Evolutionary conservation across 1,140 invertebrate species (phyloP).

Genomic region (Drosophila santomea): DNA sequence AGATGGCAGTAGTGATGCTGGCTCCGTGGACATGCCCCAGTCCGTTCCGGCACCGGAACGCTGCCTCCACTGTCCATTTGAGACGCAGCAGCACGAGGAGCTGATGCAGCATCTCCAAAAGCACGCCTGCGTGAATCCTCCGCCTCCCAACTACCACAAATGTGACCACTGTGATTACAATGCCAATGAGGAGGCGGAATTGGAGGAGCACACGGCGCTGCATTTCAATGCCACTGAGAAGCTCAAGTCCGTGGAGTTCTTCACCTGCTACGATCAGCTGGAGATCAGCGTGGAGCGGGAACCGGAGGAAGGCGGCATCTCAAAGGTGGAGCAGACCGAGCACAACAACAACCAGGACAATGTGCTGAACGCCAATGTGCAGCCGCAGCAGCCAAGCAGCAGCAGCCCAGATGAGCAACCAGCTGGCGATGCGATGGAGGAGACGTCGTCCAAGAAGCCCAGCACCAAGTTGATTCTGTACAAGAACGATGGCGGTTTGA

Average conservation of each 20-base stretch:
- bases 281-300: constrained; percentile 77
- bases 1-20: constrained; percentile 70
- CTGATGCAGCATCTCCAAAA: constrained; percentile 86
- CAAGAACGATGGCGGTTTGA: constrained; percentile 74
- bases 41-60: constrained; percentile 89
- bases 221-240: constrained; percentile 82
- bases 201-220: constrained; percentile 74
- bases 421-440: neutral
- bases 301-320: neutral
- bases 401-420: neutral
- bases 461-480: constrained; percentile 77
- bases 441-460: constrained; percentile 47
- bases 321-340: constrained; percentile 37
- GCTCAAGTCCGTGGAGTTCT: constrained; percentile 75
- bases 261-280: constrained; percentile 76
- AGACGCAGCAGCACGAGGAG: constrained; percentile 57
- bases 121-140: constrained; percentile 90
- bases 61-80: constrained; percentile 86
- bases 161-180: constrained; percentile 94
- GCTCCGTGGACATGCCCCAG: constrained; percentile 59
- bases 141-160: constrained; percentile 88
- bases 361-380: constrained; percentile 64
- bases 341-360: constrained; percentile 76
- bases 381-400: constrained; percentile 5
- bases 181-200: constrained; percentile 83